A percentile compares a stretch with the other conserved stretches of the same genome.
Evolutionary conservation across 2,888 invertebrate species (phyloP).

Genomic region (Tenthredo mesomela): DNA sequence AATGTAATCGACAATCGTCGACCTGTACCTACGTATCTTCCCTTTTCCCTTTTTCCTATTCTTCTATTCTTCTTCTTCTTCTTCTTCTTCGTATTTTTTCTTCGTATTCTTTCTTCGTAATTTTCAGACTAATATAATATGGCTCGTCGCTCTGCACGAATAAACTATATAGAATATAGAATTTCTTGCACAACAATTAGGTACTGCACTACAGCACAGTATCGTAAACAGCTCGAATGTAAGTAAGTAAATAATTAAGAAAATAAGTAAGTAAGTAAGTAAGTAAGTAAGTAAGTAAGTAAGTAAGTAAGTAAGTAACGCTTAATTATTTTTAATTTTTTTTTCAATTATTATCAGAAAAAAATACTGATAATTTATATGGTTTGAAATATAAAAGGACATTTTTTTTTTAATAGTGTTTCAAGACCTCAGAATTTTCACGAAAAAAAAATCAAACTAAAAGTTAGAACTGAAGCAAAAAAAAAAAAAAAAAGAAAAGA

Average conservation of each 20-base stretch:
- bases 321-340: background rate
- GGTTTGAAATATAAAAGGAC: no score
- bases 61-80: background rate
- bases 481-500: background rate
- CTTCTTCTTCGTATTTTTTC: background rate
- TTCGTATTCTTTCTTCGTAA: background rate
- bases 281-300: background rate
- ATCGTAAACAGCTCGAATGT: background rate
- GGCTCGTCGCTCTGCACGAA: conserved; percentile 27
- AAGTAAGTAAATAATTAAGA: background rate
- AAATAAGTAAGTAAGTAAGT: background rate
- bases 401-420: no score
- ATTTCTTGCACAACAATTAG: background rate
- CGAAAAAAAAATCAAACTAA: no score
- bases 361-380: no score
- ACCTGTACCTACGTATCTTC: background rate
- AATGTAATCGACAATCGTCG: background rate
- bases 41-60: background rate
- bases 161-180: background rate
- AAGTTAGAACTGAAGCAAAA: no score
- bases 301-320: background rate
- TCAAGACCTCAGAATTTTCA: no score
- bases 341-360: background rate
- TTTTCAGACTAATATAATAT: background rate
- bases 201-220: background rate